Conservation (phyloP, 1,140 invertebrate species). For the Oedothorax gibbosus region DNA sequence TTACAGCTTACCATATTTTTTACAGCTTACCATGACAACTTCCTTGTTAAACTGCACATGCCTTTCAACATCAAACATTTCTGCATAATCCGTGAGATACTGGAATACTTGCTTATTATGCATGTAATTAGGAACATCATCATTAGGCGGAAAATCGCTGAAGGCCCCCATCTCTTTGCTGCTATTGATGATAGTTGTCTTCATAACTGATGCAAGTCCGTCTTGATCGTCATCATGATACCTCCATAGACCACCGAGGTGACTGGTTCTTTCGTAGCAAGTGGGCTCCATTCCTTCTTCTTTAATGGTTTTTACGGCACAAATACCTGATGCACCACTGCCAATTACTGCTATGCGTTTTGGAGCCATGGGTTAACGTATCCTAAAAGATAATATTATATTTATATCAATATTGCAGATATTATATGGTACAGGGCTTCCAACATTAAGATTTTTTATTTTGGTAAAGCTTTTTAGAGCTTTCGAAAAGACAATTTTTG, state of each 20-base stretch:
- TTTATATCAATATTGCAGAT: not conserved
- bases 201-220: conserved; percentile 64
- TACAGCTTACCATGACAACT: not conserved
- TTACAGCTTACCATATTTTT: no score
- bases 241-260: conserved; percentile 72
- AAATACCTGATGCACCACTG: not conserved
- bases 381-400: not conserved
- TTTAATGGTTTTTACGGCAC: not conserved
- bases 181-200: conserved; percentile 62
- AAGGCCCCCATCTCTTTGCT: conserved; percentile 69
- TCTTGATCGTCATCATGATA: conserved; percentile 67
- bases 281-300: conserved; percentile 28
- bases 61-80: not conserved
- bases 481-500: no score
- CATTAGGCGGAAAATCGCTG: conserved; percentile 68
- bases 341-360: conserved; percentile 38
- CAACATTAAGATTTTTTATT: not conserved
- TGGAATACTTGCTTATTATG: conserved; percentile 46
- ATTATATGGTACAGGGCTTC: not conserved
- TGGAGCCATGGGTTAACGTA: not conserved
- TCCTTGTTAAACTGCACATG: conserved; percentile 25
- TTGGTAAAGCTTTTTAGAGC: no score
- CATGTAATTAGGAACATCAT: conserved; percentile 67
- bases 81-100: not conserved
- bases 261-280: conserved; percentile 60